Percentiles rank a stretch among this genome's conserved stretches.
Evolutionary conservation across 2,113 vertebrate species (phyloP).

Genomic region (Tetraodon nigroviridis): DNA sequence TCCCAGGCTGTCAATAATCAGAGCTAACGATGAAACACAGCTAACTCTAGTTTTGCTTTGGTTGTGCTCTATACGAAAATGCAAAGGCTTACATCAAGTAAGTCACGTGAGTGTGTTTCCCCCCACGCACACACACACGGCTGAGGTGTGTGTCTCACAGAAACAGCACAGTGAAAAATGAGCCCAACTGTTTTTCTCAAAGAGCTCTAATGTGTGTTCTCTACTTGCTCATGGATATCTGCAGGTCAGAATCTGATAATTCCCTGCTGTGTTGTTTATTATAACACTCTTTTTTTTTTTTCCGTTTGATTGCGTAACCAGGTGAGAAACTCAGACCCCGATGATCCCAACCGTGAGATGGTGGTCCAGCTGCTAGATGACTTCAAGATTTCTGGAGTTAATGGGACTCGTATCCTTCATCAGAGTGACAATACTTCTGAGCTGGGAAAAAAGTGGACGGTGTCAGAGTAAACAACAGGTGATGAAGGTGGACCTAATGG

Average conservation of each 20-base stretch:
- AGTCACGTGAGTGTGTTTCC: background rate
- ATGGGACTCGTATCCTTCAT: constrained; percentile 95
- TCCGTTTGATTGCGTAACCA: constrained; percentile 6
- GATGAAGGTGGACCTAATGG: constrained; percentile 13
- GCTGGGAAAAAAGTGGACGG: background rate
- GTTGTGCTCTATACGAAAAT: too few species aligned
- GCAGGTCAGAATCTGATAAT: background rate
- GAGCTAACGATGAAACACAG: too few species aligned
- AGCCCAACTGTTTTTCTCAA: background rate
- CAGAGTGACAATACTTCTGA: background rate
- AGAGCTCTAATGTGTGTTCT: background rate
- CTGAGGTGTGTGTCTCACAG: too few species aligned
- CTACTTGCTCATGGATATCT: background rate
- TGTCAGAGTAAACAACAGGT: constrained; percentile 53
- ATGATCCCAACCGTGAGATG: constrained; percentile 89
- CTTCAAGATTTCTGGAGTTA: constrained; percentile 96
- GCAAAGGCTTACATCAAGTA: background rate
- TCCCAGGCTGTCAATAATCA: too few species aligned
- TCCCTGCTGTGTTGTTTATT: background rate
- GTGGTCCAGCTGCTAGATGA: constrained; percentile 95
- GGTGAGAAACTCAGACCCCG: constrained; percentile 90
- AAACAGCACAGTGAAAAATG: too few species aligned
- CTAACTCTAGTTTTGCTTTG: too few species aligned
- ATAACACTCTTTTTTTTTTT: constrained; percentile 9
- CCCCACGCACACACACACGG: too few species aligned